Conservation (phyloP, 2,888 invertebrate genomes). For the Mayetiola destructor region DNA sequence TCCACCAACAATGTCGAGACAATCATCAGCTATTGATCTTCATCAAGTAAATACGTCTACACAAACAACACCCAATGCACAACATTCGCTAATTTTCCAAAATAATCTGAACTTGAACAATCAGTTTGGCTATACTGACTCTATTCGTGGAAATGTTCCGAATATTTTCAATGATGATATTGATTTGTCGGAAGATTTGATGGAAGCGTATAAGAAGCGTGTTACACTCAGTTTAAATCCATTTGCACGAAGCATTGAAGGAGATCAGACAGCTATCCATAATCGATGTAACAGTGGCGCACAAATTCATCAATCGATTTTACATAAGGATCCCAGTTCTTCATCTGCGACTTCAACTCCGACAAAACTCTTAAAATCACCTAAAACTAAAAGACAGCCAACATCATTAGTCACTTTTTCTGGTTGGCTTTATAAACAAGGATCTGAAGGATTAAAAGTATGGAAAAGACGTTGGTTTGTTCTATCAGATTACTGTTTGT, state of each 20-base stretch:
- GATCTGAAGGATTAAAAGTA: conserved; percentile 80
- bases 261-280: too few relatives aligned
- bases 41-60: conserved; percentile 23
- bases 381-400: conserved; percentile 69
- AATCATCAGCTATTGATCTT: not conserved
- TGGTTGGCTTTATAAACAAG: conserved; percentile 86
- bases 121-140: too few relatives aligned
- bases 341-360: not conserved
- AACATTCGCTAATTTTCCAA: not conserved
- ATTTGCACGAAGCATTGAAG: too few relatives aligned
- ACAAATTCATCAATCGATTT: conserved; percentile 23
- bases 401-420: conserved; percentile 72
- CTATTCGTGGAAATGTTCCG: too few relatives aligned
- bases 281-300: not conserved
- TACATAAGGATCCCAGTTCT: conserved; percentile 31
- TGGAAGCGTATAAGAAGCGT: too few relatives aligned
- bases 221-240: too few relatives aligned
- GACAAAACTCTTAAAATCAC: conserved; percentile 46
- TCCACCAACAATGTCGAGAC: conserved; percentile 33
- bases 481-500: conserved; percentile 80
- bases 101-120: conserved; percentile 17
- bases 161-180: too few relatives aligned
- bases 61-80: conserved; percentile 21
- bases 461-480: conserved; percentile 95
- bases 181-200: too few relatives aligned